A percentile compares a stretch with the other conserved stretches of the same genome.
phyloP scores from a whole-genome alignment of 35 echinoderm and acorn worm species.

The Hemicentrotus pulcherrimus region DNA sequence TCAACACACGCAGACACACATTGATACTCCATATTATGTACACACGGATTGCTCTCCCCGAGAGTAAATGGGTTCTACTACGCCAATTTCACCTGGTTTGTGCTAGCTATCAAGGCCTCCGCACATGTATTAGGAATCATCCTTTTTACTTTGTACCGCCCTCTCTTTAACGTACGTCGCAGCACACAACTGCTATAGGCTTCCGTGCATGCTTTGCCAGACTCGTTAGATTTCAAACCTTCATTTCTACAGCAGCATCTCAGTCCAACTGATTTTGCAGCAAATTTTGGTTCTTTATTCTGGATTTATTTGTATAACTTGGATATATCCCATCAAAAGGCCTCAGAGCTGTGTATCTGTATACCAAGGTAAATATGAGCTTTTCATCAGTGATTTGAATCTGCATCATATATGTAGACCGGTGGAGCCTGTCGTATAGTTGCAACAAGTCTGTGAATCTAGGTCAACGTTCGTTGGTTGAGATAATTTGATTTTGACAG shows the following conservation, averaged over 20 bases:
- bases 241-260: not conserved
- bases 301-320: not conserved
- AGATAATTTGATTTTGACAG: too few relatives aligned
- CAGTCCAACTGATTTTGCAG: not conserved
- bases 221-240: not conserved
- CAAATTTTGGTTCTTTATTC: not conserved
- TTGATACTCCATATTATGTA: not conserved
- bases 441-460: not conserved
- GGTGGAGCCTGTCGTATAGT: not conserved
- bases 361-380: not conserved
- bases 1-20: not conserved
- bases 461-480: too few relatives aligned
- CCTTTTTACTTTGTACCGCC: not conserved
- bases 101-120: not conserved
- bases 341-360: not conserved
- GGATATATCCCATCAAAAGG: not conserved
- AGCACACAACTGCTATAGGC: not conserved
- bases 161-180: not conserved
- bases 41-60: not conserved
- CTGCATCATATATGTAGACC: too few relatives aligned
- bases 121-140: not conserved
- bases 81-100: slow-evolving; percentile 9
- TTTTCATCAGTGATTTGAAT: not conserved
- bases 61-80: not conserved
- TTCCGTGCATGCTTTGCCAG: not conserved